Evolutionary conservation across 23 tunicate genomes (phyloP), one percentile per base, ranked within the genome.

Genomic region (Diplosoma virens): DNA sequence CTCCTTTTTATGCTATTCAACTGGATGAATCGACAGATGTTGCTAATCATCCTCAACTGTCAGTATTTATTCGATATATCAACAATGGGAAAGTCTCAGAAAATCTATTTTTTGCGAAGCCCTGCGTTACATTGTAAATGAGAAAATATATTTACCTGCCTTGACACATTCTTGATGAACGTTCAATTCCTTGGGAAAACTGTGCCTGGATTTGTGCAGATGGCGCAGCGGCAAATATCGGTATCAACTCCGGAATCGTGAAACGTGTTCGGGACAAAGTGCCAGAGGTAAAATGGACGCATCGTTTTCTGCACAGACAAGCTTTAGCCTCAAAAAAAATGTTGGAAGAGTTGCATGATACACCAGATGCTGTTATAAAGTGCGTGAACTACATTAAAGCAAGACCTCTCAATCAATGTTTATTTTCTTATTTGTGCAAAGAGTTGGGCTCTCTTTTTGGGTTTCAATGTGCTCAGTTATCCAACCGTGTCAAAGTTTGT

Each of bases 241-340:
- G 82, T 32, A 76, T 78, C 73, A 78, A 61, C 32, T 64, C 73
- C 22, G 82, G 56, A 64, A 58, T 78, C 28, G 82, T 78, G 61
- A 78, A 78, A 76, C 16, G 63, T 56, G 24, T 56, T 56, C 17
- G 20, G 20, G 63, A 56, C 63, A 56, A 41, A 56, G 63, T 25
- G 70, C 54, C 54, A 36, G 22, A 41, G 54, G 70, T 27, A 76
- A 41, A 76, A 58, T 59, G 82, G 82, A 61, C 73, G 59, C 82
- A 78, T 78, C 64, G 82, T 78, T 78, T 78, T 78, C 48, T 68
- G 73, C 82, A 78, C 59, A 78, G 82, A 64, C 73, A 73, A 73
- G 79, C 79, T 24, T 35, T 73, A 6, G 59, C 59, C 59, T 67
- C 82, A n/a, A 78, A 78, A 78, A 78, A 78, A 27, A 23, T 61